Conservation (phyloP, 2,888 invertebrate genomes). For the Hemaris fuciformis region DNA sequence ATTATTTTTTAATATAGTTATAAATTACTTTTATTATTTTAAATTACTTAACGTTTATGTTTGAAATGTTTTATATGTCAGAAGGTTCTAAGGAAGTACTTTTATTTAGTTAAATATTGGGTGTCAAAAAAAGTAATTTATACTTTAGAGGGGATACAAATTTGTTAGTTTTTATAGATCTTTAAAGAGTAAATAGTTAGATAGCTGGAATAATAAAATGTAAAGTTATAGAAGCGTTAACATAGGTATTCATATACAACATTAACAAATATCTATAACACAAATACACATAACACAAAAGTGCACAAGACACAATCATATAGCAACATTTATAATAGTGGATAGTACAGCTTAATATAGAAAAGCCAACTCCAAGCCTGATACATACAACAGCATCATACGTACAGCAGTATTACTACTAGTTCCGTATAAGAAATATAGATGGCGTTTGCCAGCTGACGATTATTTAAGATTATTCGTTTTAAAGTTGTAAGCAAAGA, state of each 20-base stretch:
- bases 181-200: too few relatives aligned
- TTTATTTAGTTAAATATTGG: too few relatives aligned
- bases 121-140: too few relatives aligned
- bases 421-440: background rate
- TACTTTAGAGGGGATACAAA: too few relatives aligned
- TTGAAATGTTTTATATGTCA: too few relatives aligned
- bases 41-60: too few relatives aligned
- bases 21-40: too few relatives aligned
- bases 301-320: slow-evolving; percentile 21
- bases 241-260: background rate
- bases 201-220: background rate
- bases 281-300: slow-evolving; percentile 17
- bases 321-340: slow-evolving; percentile 8
- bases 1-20: too few relatives aligned
- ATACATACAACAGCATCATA: background rate
- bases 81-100: too few relatives aligned
- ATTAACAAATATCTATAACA: slow-evolving; percentile 11
- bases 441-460: background rate
- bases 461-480: too few relatives aligned
- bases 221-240: background rate
- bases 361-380: background rate
- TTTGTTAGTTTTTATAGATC: background rate
- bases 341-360: slow-evolving; percentile 24
- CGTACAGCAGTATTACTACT: background rate
- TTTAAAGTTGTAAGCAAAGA: background rate